Conservation (phyloP, 1,140 invertebrate genomes). For the Drosophila cardini region DNA sequence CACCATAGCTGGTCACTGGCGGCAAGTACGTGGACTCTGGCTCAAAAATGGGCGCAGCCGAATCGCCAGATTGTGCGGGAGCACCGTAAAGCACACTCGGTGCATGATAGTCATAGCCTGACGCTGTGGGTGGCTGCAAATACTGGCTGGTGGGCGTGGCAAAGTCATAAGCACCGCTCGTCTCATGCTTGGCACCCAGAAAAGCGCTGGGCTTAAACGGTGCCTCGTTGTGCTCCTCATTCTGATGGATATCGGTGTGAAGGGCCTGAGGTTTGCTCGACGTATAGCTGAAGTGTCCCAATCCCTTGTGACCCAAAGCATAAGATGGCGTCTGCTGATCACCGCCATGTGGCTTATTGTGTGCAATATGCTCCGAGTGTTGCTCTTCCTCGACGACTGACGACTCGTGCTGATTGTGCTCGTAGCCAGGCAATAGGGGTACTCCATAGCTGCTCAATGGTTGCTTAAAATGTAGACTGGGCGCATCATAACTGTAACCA, state of each 20-base stretch:
- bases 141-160: slow-evolving; percentile 61
- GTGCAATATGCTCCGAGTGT: slow-evolving; percentile 33
- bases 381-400: slow-evolving; percentile 29
- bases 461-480: slow-evolving; percentile 53
- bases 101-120: slow-evolving; percentile 69
- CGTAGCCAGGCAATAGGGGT: slow-evolving; percentile 62
- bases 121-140: slow-evolving; percentile 57
- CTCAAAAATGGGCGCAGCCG: slow-evolving; percentile 73
- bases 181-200: slow-evolving; percentile 69
- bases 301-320: slow-evolving; percentile 75
- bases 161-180: slow-evolving; percentile 60
- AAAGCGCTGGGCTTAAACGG: slow-evolving; percentile 81
- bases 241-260: slow-evolving; percentile 58
- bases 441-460: slow-evolving; percentile 67
- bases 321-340: slow-evolving; percentile 61
- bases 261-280: slow-evolving; percentile 74
- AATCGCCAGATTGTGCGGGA: slow-evolving; percentile 65
- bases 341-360: slow-evolving; percentile 12
- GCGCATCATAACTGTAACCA: slow-evolving; percentile 59
- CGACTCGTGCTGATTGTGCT: slow-evolving; percentile 44
- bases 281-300: slow-evolving; percentile 75
- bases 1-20: slow-evolving; percentile 51
- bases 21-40: slow-evolving; percentile 70
- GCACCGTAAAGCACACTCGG: slow-evolving; percentile 62
- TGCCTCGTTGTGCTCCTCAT: slow-evolving; percentile 41